Evolutionary conservation across 2,797 vertebrate genomes (phyloP).

Genomic region (Chaenodraco wilsoni): DNA sequence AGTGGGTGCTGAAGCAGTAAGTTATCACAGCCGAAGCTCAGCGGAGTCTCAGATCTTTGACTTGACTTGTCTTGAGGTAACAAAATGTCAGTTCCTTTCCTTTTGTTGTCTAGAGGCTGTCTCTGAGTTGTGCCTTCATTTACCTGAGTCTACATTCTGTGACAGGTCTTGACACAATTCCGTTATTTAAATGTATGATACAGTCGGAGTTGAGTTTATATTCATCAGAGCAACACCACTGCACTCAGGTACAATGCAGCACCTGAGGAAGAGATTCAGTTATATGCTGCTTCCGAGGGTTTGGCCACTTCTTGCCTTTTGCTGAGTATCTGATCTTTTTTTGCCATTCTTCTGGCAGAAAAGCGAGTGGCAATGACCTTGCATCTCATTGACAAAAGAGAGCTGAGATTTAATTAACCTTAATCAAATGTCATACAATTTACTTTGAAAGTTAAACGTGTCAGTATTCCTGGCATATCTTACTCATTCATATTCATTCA

Average conservation of each 20-base stretch:
- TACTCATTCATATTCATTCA: not conserved
- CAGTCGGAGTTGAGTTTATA: conserved; percentile 22
- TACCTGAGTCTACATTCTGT: conserved; percentile 49
- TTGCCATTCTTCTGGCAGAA: not conserved
- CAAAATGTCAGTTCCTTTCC: conserved; percentile 49
- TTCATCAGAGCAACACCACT: conserved; percentile 21
- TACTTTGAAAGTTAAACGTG: conserved; percentile 33
- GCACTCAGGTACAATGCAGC: conserved; percentile 11
- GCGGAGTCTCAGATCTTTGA: conserved; percentile 64
- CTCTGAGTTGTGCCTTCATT: conserved; percentile 57
- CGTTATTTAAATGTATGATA: conserved; percentile 41
- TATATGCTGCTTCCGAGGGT: not conserved
- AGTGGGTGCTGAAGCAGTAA: conserved; percentile 47
- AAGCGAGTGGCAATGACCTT: conserved; percentile 4
- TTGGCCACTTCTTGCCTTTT: not conserved
- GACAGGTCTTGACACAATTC: conserved; percentile 53
- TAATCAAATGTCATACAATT: conserved; percentile 18
- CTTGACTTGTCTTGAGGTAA: conserved; percentile 43
- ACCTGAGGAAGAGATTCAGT: conserved; percentile 5
- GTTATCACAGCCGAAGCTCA: conserved; percentile 56
- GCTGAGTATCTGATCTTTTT: not conserved
- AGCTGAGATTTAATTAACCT: conserved; percentile 22
- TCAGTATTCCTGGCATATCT: conserved; percentile 6
- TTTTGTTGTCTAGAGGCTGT: conserved; percentile 54
- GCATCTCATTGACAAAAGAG: conserved; percentile 5